These are phyloP conservation scores for Deilephila elpenor DNA, from an alignment of 2,888 invertebrate species.

Conservation along the genomic window DNA sequence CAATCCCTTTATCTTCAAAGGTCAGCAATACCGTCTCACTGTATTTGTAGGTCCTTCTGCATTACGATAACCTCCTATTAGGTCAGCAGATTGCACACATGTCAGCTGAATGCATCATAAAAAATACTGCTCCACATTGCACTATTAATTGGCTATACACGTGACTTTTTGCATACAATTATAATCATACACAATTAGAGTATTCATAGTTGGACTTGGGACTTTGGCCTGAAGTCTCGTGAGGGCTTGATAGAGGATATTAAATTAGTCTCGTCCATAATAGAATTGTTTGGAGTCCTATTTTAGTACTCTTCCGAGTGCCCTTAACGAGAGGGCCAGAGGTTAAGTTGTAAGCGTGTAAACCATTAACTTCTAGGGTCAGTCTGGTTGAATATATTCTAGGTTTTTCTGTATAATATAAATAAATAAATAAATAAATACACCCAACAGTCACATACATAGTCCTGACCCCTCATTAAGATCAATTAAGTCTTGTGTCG, in stretches of 20 bases:
- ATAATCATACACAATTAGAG: background rate
- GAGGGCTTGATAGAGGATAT: background rate
- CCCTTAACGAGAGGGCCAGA: background rate
- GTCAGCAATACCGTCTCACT: no score
- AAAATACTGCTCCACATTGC: no score
- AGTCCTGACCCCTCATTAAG: no score
- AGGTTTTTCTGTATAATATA: background rate
- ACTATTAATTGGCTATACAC: background rate
- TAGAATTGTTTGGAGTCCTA: background rate
- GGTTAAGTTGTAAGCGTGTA: constrained; percentile 8
- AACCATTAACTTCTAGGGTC: background rate
- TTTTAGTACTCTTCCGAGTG: background rate
- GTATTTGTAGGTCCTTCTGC: no score
- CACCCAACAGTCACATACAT: no score
- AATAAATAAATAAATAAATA: no score
- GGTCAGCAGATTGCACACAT: background rate
- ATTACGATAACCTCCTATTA: no score
- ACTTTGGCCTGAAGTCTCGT: background rate
- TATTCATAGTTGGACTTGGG: background rate
- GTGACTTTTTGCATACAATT: background rate
- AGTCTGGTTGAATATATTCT: background rate
- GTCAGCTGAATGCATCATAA: background rate
- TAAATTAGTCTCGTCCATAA: background rate
- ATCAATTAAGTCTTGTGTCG: no score
- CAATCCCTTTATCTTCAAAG: no score